phyloP scores from a whole-genome alignment of 2,113 vertebrate species.

The Holacanthus passer region DNA sequence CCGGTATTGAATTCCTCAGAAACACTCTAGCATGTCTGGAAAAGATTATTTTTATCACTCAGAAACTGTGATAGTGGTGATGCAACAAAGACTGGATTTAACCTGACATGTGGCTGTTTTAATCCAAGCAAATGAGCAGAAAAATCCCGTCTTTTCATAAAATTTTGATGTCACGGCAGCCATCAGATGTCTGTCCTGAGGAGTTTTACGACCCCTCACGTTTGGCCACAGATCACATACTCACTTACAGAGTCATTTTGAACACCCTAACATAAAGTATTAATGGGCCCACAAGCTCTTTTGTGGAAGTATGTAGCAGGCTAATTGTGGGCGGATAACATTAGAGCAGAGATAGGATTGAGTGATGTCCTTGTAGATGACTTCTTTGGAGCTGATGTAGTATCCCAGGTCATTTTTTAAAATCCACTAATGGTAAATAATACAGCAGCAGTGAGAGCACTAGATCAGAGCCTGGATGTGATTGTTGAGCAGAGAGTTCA shows the following conservation, averaged over 20 bases:
- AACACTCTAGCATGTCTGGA: neutral
- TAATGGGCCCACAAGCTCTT: neutral
- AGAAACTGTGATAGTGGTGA: neutral
- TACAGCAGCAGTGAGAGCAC: neutral
- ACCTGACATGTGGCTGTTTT: neutral
- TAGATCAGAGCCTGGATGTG: neutral
- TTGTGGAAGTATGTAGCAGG: neutral
- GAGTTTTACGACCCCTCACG: neutral
- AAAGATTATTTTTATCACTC: neutral
- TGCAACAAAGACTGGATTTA: neutral
- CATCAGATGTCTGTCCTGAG: neutral
- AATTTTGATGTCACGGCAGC: neutral
- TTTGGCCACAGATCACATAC: neutral
- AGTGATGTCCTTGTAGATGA: conserved; percentile 1
- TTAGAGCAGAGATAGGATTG: neutral
- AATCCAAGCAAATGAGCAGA: neutral
- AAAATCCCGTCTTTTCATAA: neutral
- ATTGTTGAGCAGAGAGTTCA: neutral
- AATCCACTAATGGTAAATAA: conserved; percentile 3
- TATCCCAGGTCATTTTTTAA: neutral
- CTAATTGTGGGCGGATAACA: neutral
- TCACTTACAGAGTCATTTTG: neutral
- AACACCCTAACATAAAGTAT: neutral
- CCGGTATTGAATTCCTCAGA: neutral
- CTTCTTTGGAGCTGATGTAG: neutral